Evolutionary conservation across 2,113 vertebrate genomes (phyloP).

Genomic region (Stegostoma tigrinum): DNA sequence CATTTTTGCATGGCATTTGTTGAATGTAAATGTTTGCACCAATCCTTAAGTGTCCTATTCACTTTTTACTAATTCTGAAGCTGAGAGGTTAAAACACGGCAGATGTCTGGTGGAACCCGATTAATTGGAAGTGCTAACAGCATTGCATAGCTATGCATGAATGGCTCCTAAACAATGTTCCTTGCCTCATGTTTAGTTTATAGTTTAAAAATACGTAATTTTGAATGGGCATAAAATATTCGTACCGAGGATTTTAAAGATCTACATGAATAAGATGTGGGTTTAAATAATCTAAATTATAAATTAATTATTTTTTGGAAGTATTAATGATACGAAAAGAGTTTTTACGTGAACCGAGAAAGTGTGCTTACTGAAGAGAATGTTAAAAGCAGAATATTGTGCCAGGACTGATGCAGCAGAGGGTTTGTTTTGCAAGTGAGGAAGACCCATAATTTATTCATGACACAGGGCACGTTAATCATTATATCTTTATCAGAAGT

Average conservation of each 20-base stretch:
- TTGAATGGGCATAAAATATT: neutral
- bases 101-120: neutral
- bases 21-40: neutral
- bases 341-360: neutral
- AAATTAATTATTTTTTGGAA: conserved; percentile 29
- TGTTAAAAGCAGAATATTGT: conserved; percentile 9
- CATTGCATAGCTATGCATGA: neutral
- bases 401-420: neutral
- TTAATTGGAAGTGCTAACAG: neutral
- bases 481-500: conserved; percentile 23
- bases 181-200: neutral
- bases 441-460: conserved; percentile 24
- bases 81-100: neutral
- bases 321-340: conserved; percentile 15
- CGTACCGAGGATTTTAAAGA: conserved; percentile 16
- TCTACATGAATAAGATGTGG: neutral
- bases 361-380: conserved; percentile 13
- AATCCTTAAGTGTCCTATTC: neutral
- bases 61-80: neutral
- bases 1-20: neutral
- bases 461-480: conserved; percentile 10
- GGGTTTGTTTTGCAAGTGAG: conserved; percentile 33
- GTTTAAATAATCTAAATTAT: conserved; percentile 5
- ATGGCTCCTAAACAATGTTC: neutral
- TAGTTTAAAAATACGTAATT: neutral